These are phyloP conservation scores for Ferdinandea cuprea DNA, from an alignment of 2,888 invertebrate species.

Conservation along the genomic window DNA sequence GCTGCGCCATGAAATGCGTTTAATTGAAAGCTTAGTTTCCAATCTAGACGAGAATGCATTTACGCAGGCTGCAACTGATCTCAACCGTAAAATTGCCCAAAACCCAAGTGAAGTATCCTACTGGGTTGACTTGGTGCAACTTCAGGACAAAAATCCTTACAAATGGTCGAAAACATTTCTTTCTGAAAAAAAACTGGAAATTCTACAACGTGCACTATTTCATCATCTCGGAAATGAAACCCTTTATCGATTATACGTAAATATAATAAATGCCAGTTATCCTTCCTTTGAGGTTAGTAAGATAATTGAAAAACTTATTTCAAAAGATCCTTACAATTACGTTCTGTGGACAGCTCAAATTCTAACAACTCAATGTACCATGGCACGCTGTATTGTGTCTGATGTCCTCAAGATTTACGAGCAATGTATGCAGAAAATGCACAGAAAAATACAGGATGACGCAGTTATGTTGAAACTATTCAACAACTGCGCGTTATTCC, in stretches of 20 bases:
- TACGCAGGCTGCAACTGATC: constrained; percentile 84
- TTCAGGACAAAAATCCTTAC: constrained; percentile 83
- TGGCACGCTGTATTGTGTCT: constrained; percentile 86
- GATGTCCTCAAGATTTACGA: constrained; percentile 85
- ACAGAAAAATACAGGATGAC: constrained; percentile 78
- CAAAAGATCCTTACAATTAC: constrained; percentile 79
- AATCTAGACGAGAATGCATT: constrained; percentile 83
- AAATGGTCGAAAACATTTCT: constrained; percentile 79
- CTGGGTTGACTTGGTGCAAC: constrained; percentile 86
- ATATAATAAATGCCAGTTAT: constrained; percentile 83
- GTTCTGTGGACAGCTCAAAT: constrained; percentile 81
- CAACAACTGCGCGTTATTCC: constrained; percentile 83
- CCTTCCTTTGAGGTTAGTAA: constrained; percentile 86
- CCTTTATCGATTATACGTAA: constrained; percentile 83
- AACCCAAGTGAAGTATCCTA: constrained; percentile 84
- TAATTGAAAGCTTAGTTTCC: constrained; percentile 65
- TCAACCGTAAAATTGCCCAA: constrained; percentile 84
- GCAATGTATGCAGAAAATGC: constrained; percentile 82
- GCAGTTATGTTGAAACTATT: constrained; percentile 83
- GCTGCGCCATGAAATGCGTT: constrained; percentile 66
- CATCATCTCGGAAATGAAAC: constrained; percentile 84
- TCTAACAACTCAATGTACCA: constrained; percentile 83
- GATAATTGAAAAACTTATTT: constrained; percentile 78
- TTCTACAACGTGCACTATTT: constrained; percentile 86
- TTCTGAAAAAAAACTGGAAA: constrained; percentile 85